A percentile compares a stretch with the other conserved stretches of the same genome.
Conservation (phyloP, 2,797 vertebrate genomes). For the Pagetopsis macropterus region DNA sequence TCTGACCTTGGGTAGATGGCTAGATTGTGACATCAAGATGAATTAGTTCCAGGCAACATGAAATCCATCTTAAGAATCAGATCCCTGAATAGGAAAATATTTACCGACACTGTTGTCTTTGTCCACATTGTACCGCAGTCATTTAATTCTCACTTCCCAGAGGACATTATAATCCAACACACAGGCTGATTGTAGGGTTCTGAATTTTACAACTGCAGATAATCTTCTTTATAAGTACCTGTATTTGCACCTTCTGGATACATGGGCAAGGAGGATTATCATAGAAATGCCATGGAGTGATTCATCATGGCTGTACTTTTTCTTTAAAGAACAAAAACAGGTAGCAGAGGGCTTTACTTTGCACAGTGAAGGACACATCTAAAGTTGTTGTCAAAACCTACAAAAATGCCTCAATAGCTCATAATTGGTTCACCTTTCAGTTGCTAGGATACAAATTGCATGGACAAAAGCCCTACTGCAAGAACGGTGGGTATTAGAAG, state of each 20-base stretch:
- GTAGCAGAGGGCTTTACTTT: neutral
- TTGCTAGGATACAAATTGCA: slow-evolving; percentile 2
- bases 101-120: neutral
- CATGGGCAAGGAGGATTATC: neutral
- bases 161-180: neutral
- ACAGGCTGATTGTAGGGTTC: neutral
- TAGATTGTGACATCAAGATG: slow-evolving; percentile 10
- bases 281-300: neutral
- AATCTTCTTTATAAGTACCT: neutral
- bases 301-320: slow-evolving; percentile 13
- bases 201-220: neutral
- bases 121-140: neutral
- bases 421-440: neutral
- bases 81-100: slow-evolving; percentile 24
- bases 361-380: neutral
- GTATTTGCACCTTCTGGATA: neutral
- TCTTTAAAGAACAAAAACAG: slow-evolving; percentile 2
- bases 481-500: neutral
- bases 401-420: neutral
- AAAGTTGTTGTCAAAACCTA: neutral
- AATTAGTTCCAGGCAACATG: slow-evolving; percentile 21
- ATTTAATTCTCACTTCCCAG: neutral
- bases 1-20: slow-evolving; percentile 27
- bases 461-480: no score
- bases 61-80: slow-evolving; percentile 27